Evolutionary conservation across 1,140 invertebrate species (phyloP).

Genomic region (Pseudomyrmex cubaensis): DNA sequence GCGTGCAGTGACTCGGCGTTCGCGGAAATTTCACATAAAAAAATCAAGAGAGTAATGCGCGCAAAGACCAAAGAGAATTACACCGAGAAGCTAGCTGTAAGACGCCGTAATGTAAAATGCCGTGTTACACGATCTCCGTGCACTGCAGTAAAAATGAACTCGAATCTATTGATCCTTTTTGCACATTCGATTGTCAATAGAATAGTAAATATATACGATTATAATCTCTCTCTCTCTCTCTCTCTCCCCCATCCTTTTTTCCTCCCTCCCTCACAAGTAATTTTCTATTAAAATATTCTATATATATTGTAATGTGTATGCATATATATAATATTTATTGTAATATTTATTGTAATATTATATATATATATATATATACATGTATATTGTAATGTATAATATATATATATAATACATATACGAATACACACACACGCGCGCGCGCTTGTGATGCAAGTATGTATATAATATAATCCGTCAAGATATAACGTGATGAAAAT

Average conservation of each 20-base stretch:
- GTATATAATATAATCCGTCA: no score
- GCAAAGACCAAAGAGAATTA: constrained; percentile 42
- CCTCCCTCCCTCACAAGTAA: not conserved
- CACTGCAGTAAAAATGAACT: constrained; percentile 22
- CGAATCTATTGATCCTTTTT: constrained; percentile 22
- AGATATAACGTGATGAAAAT: no score
- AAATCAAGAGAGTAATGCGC: constrained; percentile 33
- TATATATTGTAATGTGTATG: not conserved
- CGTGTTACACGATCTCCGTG: not conserved
- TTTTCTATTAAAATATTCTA: not conserved
- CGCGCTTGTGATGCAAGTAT: no score
- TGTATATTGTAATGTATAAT: no score
- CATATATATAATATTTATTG: no score
- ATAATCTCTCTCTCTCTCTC: not conserved
- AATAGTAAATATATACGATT: not conserved
- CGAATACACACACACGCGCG: no score
- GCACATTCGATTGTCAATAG: not conserved
- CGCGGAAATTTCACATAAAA: constrained; percentile 36
- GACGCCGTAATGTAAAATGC: constrained; percentile 13
- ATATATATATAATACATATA: no score
- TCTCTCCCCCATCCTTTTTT: not conserved
- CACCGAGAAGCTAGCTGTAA: not conserved
- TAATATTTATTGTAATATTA: no score
- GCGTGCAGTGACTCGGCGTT: not conserved
- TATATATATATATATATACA: not conserved